phyloP scores from a whole-genome alignment of 2,113 vertebrate species.

The Ageneiosus marmoratus region DNA sequence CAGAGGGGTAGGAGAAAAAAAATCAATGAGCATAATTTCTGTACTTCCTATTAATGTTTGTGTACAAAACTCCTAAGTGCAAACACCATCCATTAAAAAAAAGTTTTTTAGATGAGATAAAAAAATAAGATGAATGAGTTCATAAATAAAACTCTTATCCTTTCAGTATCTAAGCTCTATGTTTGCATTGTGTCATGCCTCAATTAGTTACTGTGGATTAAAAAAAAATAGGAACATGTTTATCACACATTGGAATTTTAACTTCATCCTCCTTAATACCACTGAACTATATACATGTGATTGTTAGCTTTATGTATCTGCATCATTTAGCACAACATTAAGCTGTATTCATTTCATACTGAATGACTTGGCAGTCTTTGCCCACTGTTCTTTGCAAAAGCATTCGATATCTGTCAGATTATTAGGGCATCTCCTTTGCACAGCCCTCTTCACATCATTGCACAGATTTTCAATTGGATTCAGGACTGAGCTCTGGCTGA shows the following conservation, averaged over 20 bases:
- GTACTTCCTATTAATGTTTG: conserved; percentile 58
- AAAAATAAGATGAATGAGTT: background rate
- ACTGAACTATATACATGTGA: background rate
- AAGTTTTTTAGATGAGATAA: background rate
- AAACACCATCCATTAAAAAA: conserved; percentile 64
- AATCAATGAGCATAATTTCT: conserved; percentile 71
- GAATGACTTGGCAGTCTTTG: too few species aligned
- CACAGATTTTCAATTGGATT: too few species aligned
- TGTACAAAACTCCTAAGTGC: conserved; percentile 50
- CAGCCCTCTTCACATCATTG: too few species aligned
- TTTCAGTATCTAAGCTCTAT: background rate
- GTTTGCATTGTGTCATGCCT: background rate
- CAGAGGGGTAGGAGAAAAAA: conserved; percentile 45
- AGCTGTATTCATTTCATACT: too few species aligned
- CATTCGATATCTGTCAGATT: too few species aligned
- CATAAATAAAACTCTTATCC: background rate
- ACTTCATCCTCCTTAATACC: background rate
- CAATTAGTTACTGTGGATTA: background rate
- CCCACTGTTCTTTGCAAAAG: too few species aligned
- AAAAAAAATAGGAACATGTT: background rate
- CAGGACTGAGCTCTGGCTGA: too few species aligned
- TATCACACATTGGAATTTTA: background rate
- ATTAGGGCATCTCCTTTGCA: too few species aligned
- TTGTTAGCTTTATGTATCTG: background rate
- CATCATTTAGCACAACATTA: too few species aligned